Evolutionary conservation across 2,888 invertebrate genomes (phyloP).

Genomic region (Eupsilia transversa): DNA sequence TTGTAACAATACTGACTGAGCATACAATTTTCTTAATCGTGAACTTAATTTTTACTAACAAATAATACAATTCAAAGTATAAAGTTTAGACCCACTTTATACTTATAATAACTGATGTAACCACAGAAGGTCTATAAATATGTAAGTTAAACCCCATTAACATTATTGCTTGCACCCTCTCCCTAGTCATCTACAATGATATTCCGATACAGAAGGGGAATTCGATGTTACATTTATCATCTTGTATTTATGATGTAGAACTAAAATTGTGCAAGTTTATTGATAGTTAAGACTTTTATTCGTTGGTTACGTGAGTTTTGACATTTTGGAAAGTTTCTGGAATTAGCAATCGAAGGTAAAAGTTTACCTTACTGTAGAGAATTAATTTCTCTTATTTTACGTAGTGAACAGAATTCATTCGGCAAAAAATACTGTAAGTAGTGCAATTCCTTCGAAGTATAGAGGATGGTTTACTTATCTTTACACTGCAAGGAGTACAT

Average conservation of each 20-base stretch:
- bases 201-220: slow-evolving; percentile 51
- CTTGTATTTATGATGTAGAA: slow-evolving; percentile 49
- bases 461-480: background rate
- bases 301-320: background rate
- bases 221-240: slow-evolving; percentile 31
- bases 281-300: slow-evolving; percentile 8
- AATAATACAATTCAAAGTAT: background rate
- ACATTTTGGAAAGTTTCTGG: background rate
- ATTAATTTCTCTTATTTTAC: background rate
- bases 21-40: background rate
- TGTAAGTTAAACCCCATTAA: slow-evolving; percentile 50
- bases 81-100: slow-evolving; percentile 17
- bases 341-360: too few species aligned
- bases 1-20: background rate
- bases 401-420: background rate
- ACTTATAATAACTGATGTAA: slow-evolving; percentile 36
- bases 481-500: background rate
- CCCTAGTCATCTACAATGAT: slow-evolving; percentile 43
- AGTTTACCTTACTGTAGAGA: background rate
- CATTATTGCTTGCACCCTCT: slow-evolving; percentile 62
- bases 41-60: background rate
- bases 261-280: slow-evolving; percentile 36
- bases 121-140: slow-evolving; percentile 49
- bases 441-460: background rate
- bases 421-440: background rate